These are phyloP conservation scores for Pogonomyrmex barbatus DNA, from an alignment of 1,140 invertebrate species.

Conservation along the genomic window DNA sequence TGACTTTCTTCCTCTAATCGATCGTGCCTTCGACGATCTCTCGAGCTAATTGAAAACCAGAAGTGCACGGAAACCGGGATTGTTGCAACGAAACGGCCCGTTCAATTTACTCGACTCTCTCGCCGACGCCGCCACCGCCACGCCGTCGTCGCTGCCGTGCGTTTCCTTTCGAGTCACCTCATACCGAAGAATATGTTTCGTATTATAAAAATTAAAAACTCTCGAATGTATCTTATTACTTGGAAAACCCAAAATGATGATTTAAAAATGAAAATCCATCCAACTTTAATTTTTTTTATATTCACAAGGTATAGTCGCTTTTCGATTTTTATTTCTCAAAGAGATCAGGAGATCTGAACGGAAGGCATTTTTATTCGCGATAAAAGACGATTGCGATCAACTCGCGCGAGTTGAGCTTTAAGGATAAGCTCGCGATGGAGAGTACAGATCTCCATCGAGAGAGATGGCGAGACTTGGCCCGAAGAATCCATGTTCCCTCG, in stretches of 20 bases:
- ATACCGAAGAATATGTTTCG: neutral
- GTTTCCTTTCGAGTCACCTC: neutral
- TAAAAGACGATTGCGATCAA: neutral
- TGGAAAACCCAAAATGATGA: neutral
- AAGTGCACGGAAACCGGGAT: constrained; percentile 57
- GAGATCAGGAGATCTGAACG: no score
- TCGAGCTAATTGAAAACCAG: constrained; percentile 47
- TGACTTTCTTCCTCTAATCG: constrained; percentile 61
- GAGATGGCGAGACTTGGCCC: neutral
- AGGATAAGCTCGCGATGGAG: neutral
- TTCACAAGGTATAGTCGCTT: neutral
- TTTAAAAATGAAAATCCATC: no score
- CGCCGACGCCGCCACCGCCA: neutral
- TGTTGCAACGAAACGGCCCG: constrained; percentile 50
- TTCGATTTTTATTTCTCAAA: neutral
- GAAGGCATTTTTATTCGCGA: neutral
- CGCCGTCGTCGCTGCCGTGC: neutral
- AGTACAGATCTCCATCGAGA: no score
- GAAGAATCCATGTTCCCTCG: neutral
- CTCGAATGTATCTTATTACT: no score
- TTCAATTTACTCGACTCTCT: constrained; percentile 50
- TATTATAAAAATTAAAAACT: neutral
- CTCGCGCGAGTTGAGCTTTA: neutral
- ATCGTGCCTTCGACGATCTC: constrained; percentile 56
- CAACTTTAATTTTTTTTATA: constrained; percentile 2